A percentile compares a stretch with the other conserved stretches of the same genome.
phyloP scores from a whole-genome alignment of 2,113 vertebrate species.

The Clupea harengus region DNA sequence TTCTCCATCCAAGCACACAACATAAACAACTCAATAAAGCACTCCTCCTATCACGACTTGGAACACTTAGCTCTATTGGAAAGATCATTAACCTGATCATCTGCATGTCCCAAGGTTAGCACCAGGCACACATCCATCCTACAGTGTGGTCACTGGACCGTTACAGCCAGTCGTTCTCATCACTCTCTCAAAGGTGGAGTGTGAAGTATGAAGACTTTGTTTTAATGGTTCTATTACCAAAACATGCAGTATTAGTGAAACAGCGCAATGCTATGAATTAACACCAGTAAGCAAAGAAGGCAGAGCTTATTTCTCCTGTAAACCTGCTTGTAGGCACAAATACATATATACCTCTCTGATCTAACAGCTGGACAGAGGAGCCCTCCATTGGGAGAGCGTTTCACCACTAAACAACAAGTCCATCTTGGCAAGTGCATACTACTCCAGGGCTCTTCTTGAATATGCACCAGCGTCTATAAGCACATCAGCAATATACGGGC shows the following conservation, averaged over 20 bases:
- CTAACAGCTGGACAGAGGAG: background rate
- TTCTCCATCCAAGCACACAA: background rate
- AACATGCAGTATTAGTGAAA: background rate
- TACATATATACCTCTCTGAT: background rate
- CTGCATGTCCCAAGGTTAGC: background rate
- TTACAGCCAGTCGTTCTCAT: background rate
- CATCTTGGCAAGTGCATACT: background rate
- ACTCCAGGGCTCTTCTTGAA: background rate
- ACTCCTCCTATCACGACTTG: background rate
- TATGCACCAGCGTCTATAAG: conserved; percentile 69
- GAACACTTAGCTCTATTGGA: background rate
- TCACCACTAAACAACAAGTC: background rate
- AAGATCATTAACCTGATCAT: background rate
- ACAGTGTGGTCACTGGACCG: background rate
- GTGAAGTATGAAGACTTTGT: background rate
- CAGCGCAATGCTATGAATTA: background rate
- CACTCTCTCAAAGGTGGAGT: background rate
- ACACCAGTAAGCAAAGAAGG: background rate
- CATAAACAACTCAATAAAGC: background rate
- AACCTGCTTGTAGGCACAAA: background rate
- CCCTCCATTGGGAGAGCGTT: background rate
- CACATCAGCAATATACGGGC: conserved; percentile 66
- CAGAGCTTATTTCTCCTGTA: background rate
- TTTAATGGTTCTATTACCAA: background rate
- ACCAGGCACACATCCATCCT: background rate